Base-by-base conservation (phyloP, 2,888 invertebrate genomes). In the Andrena fulva region DNA sequence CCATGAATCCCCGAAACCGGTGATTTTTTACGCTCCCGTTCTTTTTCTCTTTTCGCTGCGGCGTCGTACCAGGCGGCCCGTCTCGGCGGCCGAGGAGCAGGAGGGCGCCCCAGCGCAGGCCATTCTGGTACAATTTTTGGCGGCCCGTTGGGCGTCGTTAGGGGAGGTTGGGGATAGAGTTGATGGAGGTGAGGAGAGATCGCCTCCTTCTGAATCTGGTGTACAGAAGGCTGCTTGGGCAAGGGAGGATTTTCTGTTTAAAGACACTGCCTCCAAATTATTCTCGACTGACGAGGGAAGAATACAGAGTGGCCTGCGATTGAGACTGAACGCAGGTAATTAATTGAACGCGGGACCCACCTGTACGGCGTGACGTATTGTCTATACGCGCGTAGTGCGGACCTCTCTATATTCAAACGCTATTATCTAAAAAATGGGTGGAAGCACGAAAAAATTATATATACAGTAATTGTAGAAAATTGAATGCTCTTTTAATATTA, bases 311-410 rank as follows among this genome's bases (percentile, higher is more conserved):
- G 2, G 0, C 2, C 48, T 60, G 48, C 24, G 20, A 77, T 64
- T 35, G 33, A 72, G 77, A 72, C 20, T 8, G 33, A 77, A 64
- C 64, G 29, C 10, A 16, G n/a, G 16, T 42, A 52, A 67, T 77
- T 67, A 77, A 74, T 74, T 74, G 66, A 54, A 31, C 27, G 20
- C 20, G 20, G 20, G 20, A 20, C 20, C 20, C 20, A 20, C 20
- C 20, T 20, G 20, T 20, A 20, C 20, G 20, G 20, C 20, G 20
- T 20, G 20, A 20, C 20, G 20, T 20, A 20, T 20, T 20, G 20
- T 20, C 20, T 20, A 20, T 20, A 20, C 20, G 0, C 20, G 20
- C 20, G 20, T 20, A 20, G 20, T 20, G 20, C 20, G 20, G 20
- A 20, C 20, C 20, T 20, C 20, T 20, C 20, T 20, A 20, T 20